Evolutionary conservation across 2,113 vertebrate species (phyloP), one percentile per base, ranked within the genome.

Genomic region (Electrona antarctica): DNA sequence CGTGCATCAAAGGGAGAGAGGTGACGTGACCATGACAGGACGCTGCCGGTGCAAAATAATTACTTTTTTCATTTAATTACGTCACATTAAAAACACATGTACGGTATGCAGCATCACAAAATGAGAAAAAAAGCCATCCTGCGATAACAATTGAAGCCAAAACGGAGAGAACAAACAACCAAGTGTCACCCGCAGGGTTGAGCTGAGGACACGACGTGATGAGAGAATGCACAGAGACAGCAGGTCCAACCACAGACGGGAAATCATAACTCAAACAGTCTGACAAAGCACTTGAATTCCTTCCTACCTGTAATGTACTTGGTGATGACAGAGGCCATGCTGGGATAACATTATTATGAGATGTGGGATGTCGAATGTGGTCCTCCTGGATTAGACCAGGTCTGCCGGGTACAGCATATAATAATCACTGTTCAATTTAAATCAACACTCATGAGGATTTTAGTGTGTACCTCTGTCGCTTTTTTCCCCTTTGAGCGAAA

Each of bases 21-120:
- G 51, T 58, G 49, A 12, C 14, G 28, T 29, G 12, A 47, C 13
- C 60, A 81, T 55, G 54, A 86, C 74, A 82, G 57, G 72, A 87
- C 64, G 1, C 76, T 59, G n/a, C 7, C 4, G 33, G 71, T 87
- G 83, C 83, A 89, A 90, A 90, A 90, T 69, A 80, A 75, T 6
- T 3, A 55, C 72, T 77, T 85, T 62, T 49, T 81, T 86, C 68
- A 82, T 91, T 92, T 89, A 86, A 90, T 91, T 56, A 75, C 85
- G 87, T 84, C 86, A 92, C 91, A 89, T 86, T 89, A 90, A 87
- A 90, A 92, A 92, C 88, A 91, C 85, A 88, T 21, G 21, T 85
- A 90, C 75, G 73, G 81, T 66, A 85, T 85, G 88, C 77, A 67
- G 84, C 88, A 80, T 90, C 88, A 89, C 89, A 82, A 78, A 82